Percentiles rank a stretch among this genome's conserved stretches.
Evolutionary conservation across 2,888 invertebrate species (phyloP).

Genomic region (Tyria jacobaeae): DNA sequence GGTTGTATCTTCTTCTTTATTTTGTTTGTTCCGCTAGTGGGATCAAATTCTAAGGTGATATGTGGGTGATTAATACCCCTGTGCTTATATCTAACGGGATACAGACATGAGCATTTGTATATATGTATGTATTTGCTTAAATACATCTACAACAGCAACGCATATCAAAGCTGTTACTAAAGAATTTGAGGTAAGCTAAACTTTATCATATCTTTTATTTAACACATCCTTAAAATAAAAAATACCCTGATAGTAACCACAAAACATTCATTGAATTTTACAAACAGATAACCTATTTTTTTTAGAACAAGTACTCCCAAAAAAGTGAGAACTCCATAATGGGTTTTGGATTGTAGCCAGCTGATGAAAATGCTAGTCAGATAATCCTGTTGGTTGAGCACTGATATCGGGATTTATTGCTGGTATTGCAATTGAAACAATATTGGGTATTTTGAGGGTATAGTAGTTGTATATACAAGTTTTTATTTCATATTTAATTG

Average conservation of each 20-base stretch:
- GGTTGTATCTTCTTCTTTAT: too few species aligned
- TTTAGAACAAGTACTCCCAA: conserved; percentile 30
- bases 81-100: too few species aligned
- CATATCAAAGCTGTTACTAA: too few species aligned
- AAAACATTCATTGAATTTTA: conserved; percentile 15
- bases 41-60: too few species aligned
- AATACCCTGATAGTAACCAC: conserved; percentile 5
- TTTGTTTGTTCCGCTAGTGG: too few species aligned
- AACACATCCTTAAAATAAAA: not conserved
- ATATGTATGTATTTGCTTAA: too few species aligned
- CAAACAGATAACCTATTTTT: conserved; percentile 18
- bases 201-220: not conserved
- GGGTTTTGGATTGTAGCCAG: conserved; percentile 59
- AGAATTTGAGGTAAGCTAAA: not conserved
- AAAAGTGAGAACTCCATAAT: conserved; percentile 59
- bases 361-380: conserved; percentile 46
- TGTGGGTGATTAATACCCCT: too few species aligned
- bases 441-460: conserved; percentile 7
- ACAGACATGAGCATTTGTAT: too few species aligned
- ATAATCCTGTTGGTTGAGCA: conserved; percentile 50
- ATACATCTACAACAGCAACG: too few species aligned
- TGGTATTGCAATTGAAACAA: conserved; percentile 35
- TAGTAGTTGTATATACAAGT: not conserved
- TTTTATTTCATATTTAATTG: conserved; percentile 2
- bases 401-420: conserved; percentile 49